These are phyloP conservation scores for Ovis aries DNA, from an alignment of 2,113 vertebrate genomes.

Conservation along the genomic window ARS-UI_Ramb_v3.0 NC_056056.1:132283501-132284000, in stretches of 20 bases:
- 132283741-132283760: not conserved
- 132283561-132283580: not conserved
- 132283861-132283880: not conserved
- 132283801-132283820: not conserved
- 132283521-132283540: not conserved
- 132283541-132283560: not conserved
- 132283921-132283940: not conserved
- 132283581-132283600: not conserved
- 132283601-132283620: not conserved
- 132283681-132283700: not conserved
- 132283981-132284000: not conserved
- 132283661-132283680: not conserved
- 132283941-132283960: not conserved
- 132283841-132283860: not conserved
- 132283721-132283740: not conserved
- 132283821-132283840: not conserved
- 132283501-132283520: not conserved
- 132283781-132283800: not conserved
- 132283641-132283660: not conserved
- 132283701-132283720: not conserved
- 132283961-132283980: not conserved
- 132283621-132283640: not conserved
- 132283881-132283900: constrained; percentile 18
- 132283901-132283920: not conserved
- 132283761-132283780: not conserved